Conservation (phyloP, 2,797 vertebrate species). For the Pseudochirops cupreus region DNA sequence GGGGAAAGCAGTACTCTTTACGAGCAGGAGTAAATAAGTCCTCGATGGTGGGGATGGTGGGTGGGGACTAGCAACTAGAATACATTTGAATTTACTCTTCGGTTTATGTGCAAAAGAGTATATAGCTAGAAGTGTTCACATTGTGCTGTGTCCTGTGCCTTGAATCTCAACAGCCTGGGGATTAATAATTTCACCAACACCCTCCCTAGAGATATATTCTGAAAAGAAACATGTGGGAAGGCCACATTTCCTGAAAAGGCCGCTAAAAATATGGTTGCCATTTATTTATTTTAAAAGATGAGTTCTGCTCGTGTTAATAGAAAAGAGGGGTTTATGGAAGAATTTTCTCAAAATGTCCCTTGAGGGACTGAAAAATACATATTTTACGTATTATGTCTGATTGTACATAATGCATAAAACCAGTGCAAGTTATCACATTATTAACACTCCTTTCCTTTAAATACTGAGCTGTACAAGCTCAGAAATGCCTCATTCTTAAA, state of each 20-base stretch:
- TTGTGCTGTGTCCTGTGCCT: neutral
- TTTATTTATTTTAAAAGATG: conserved; percentile 45
- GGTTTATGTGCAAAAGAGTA: conserved; percentile 12
- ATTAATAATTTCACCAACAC: conserved; percentile 47
- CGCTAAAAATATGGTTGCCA: conserved; percentile 58
- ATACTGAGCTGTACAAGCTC: neutral
- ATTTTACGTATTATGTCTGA: neutral
- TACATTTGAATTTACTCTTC: conserved; percentile 32
- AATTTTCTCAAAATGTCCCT: conserved; percentile 59
- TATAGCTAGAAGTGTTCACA: conserved; percentile 3
- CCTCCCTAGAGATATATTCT: conserved; percentile 62
- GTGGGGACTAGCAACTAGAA: conserved; percentile 53
- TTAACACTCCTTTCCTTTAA: conserved; percentile 3
- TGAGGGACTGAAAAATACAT: conserved; percentile 11
- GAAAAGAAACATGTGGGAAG: conserved; percentile 61
- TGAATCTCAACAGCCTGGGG: conserved; percentile 31
- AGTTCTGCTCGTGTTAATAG: conserved; percentile 66
- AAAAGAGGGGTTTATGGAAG: conserved; percentile 46
- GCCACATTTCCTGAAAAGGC: conserved; percentile 68
- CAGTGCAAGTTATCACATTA: conserved; percentile 41
- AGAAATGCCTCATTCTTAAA: conserved; percentile 37
- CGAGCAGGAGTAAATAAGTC: conserved; percentile 25
- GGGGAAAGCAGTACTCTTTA: conserved; percentile 20
- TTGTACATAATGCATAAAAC: conserved; percentile 61
- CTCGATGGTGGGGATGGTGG: neutral